These are phyloP conservation scores for Procapra przewalskii DNA, from an alignment of 2,113 vertebrate species.

Conservation along the genomic window DNA sequence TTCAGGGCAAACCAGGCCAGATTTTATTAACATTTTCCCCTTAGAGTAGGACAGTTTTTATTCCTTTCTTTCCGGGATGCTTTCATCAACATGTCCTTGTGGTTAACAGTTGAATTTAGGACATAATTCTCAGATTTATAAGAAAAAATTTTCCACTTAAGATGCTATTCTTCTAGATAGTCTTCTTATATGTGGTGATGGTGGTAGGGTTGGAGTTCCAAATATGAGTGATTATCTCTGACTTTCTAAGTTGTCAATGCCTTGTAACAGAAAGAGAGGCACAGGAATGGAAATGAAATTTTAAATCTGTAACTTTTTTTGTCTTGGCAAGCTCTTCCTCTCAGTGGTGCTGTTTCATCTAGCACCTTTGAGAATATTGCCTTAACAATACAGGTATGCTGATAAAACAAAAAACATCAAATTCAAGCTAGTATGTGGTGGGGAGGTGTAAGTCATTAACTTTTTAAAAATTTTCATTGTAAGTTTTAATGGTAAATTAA, in stretches of 20 bases:
- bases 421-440: not conserved
- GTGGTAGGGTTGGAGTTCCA: not conserved
- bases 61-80: not conserved
- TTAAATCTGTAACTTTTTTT: not conserved
- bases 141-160: not conserved
- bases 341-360: not conserved
- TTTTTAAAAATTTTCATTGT: not conserved
- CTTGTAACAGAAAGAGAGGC: not conserved
- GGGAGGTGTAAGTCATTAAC: not conserved
- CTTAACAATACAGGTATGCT: not conserved
- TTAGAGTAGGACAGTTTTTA: not conserved
- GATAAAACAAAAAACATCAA: conserved; percentile 34
- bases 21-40: not conserved
- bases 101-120: not conserved
- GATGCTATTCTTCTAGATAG: not conserved
- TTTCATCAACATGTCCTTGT: conserved; percentile 20
- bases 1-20: not conserved
- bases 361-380: not conserved
- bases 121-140: conserved; percentile 16
- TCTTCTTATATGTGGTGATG: not conserved
- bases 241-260: not conserved
- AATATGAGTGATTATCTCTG: not conserved
- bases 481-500: conserved; percentile 6
- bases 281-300: not conserved
- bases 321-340: not conserved